Conservation (phyloP, 2,797 vertebrate genomes). For the Scolopax bukidnonensis region DNA sequence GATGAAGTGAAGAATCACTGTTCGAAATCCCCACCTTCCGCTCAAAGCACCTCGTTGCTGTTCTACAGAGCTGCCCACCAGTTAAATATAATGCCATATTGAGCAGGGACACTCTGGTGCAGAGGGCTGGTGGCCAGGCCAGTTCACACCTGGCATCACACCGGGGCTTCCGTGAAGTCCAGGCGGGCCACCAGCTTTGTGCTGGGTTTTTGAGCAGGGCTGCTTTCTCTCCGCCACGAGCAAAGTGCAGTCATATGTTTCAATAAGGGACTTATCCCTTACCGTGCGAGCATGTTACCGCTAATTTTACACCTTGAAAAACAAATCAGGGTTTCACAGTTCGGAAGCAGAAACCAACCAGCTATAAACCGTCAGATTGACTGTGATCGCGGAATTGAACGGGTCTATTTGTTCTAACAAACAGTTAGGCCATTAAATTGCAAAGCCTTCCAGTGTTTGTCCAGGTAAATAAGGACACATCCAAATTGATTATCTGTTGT, state of each 20-base stretch:
- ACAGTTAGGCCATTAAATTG: conserved; percentile 59
- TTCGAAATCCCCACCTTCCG: neutral
- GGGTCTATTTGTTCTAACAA: conserved; percentile 63
- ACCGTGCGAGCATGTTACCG: conserved; percentile 49
- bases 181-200: neutral
- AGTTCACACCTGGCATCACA: neutral
- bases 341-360: conserved; percentile 43
- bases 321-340: conserved; percentile 51
- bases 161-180: neutral
- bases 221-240: neutral
- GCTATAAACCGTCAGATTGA: conserved; percentile 58
- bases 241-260: conserved; percentile 47
- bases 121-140: neutral
- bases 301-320: conserved; percentile 60
- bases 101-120: neutral
- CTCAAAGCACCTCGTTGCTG: neutral
- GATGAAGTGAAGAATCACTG: neutral
- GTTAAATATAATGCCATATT: neutral
- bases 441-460: conserved; percentile 60
- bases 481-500: conserved; percentile 65
- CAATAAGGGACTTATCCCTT: conserved; percentile 21
- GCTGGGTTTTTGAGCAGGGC: conserved; percentile 8
- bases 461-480: conserved; percentile 64
- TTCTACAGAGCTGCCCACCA: neutral
- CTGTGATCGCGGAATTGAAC: conserved; percentile 33